Percentiles rank a stretch among this genome's conserved stretches.
These are phyloP conservation scores for Vanessa cardui DNA, from an alignment of 2,888 invertebrate species.

Conservation along the genomic window DNA sequence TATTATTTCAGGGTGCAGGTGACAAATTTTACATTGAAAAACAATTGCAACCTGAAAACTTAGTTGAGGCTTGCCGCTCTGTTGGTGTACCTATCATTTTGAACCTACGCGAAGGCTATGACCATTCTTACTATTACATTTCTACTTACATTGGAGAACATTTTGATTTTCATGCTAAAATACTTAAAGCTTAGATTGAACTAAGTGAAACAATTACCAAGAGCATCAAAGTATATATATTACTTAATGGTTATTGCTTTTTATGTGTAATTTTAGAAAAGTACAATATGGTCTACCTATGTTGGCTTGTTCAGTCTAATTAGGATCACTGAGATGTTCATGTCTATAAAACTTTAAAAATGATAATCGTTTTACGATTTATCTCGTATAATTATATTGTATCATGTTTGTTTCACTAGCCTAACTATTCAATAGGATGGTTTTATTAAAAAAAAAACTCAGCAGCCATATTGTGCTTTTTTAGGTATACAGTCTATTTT, in stretches of 20 bases:
- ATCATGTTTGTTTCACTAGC: too few species aligned
- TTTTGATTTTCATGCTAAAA: conserved; percentile 93
- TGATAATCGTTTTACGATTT: too few species aligned
- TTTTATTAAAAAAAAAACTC: too few species aligned
- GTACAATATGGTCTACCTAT: too few species aligned
- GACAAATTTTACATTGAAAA: conserved; percentile 90
- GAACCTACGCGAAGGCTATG: conserved; percentile 92
- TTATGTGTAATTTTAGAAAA: too few species aligned
- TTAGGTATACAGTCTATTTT: too few species aligned
- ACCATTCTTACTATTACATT: conserved; percentile 97
- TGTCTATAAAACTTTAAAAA: too few species aligned
- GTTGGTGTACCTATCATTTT: conserved; percentile 87
- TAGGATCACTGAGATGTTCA: too few species aligned
- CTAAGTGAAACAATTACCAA: neutral
- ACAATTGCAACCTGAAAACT: conserved; percentile 92
- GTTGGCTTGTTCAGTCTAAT: too few species aligned
- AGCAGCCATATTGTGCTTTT: too few species aligned
- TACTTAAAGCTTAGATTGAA: conserved; percentile 80
- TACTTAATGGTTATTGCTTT: neutral
- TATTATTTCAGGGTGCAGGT: conserved; percentile 85
- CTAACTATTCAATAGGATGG: neutral
- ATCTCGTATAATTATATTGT: too few species aligned
- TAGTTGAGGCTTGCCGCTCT: conserved; percentile 88
- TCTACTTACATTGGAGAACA: conserved; percentile 96
- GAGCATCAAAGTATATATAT: neutral